These are phyloP conservation scores for Thryonomys swinderianus DNA, from an alignment of 2,113 vertebrate genomes.

Conservation along the genomic window DNA sequence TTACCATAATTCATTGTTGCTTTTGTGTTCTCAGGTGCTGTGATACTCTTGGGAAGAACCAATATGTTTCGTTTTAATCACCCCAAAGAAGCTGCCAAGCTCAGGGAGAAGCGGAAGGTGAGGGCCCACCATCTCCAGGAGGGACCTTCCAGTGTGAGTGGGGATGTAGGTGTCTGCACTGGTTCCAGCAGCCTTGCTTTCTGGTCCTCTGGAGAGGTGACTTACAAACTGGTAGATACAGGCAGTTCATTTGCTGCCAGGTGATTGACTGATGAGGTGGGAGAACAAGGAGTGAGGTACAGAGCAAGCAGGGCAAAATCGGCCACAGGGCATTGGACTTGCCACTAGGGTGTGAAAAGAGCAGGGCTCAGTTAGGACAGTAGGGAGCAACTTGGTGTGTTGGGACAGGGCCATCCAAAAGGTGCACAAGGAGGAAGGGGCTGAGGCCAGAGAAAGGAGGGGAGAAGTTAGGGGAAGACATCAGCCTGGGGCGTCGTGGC, in stretches of 20 bases:
- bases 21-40: constrained; percentile 87
- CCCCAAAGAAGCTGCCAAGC: constrained; percentile 92
- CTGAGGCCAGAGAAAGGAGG: background rate
- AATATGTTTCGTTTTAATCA: constrained; percentile 95
- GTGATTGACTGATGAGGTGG: background rate
- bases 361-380: background rate
- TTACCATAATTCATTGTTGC: background rate
- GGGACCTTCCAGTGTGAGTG: rapidly evolving
- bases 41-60: constrained; percentile 92
- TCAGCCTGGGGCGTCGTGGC: rapidly evolving
- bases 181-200: background rate
- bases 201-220: background rate
- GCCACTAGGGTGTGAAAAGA: background rate
- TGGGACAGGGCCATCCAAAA: background rate
- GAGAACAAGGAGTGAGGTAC: background rate
- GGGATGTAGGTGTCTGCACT: rapidly evolving
- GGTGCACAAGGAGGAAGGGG: background rate
- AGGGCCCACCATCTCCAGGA: background rate
- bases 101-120: constrained; percentile 93
- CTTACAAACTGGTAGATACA: background rate
- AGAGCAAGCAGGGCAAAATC: background rate
- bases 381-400: background rate
- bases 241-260: background rate
- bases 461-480: background rate
- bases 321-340: background rate